These are phyloP conservation scores for Eutolmus rufibarbis DNA, from an alignment of 2,888 invertebrate species.

Conservation along the genomic window DNA sequence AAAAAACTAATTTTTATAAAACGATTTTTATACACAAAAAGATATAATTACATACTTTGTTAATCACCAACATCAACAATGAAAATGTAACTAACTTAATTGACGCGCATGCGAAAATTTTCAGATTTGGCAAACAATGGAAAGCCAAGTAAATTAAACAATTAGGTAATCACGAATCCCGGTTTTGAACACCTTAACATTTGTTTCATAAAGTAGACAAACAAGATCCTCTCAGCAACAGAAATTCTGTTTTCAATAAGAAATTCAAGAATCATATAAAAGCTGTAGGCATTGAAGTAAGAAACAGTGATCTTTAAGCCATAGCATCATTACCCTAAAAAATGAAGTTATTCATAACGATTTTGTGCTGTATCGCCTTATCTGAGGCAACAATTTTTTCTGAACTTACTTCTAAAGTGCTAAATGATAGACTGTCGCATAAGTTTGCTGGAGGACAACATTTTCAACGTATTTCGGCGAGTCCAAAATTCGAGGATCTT, in stretches of 20 bases:
- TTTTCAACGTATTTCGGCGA: not conserved
- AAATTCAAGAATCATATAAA: not conserved
- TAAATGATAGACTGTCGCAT: not conserved
- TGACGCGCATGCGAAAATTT: not conserved
- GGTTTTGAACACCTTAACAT: not conserved
- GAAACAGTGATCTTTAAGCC: not conserved
- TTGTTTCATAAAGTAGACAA: not conserved
- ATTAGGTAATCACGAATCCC: not conserved
- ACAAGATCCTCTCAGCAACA: not conserved
- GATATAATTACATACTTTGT: too few species aligned
- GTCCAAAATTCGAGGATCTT: not conserved
- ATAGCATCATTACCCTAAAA: not conserved
- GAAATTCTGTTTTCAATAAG: not conserved
- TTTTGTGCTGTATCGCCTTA: not conserved
- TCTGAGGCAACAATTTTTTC: not conserved
- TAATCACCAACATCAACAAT: too few species aligned
- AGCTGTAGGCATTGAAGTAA: not conserved
- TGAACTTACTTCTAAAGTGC: not conserved
- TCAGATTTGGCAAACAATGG: not conserved
- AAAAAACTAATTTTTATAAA: too few species aligned
- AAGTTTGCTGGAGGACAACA: not conserved
- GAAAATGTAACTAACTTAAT: not conserved
- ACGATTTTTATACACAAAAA: too few species aligned
- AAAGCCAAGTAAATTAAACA: not conserved
- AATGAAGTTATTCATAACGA: not conserved